Evolutionary conservation across 2,888 invertebrate genomes (phyloP).

Genomic region (Rhodophaea formosa): DNA sequence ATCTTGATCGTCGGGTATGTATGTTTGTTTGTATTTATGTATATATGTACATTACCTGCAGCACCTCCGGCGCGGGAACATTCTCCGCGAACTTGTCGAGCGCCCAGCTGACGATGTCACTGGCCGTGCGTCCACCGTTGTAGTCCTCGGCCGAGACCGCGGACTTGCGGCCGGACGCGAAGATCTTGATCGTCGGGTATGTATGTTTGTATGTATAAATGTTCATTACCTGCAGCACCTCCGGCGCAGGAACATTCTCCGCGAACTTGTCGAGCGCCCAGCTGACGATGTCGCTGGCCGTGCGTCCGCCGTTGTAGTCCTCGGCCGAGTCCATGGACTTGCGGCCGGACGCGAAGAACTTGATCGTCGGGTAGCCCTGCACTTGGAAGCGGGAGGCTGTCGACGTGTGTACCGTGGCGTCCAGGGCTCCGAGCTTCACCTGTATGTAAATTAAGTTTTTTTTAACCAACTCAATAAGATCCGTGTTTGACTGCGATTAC

Average conservation of each 20-base stretch:
- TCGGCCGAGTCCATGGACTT: conserved; percentile 85
- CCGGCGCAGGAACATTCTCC: conserved; percentile 94
- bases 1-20: conserved; percentile 97
- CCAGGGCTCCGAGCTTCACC: conserved; percentile 96
- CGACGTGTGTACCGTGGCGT: conserved; percentile 94
- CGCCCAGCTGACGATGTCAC: conserved; percentile 95
- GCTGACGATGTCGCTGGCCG: conserved; percentile 92
- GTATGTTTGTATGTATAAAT: conserved; percentile 91
- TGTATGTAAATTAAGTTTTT: neutral
- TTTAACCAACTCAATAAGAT: too few species aligned
- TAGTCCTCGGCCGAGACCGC: conserved; percentile 89
- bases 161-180: conserved; percentile 88
- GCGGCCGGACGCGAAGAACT: conserved; percentile 90
- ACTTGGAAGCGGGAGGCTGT: conserved; percentile 93
- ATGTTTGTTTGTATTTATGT: too few species aligned
- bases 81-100: conserved; percentile 92
- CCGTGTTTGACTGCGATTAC: too few species aligned
- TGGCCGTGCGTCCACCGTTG: conserved; percentile 94
- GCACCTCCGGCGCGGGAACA: conserved; percentile 93
- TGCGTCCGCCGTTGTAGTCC: conserved; percentile 97
- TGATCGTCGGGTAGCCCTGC: conserved; percentile 98
- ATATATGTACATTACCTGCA: conserved; percentile 85
- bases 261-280: conserved; percentile 94
- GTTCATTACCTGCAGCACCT: conserved; percentile 86
- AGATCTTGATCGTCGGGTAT: conserved; percentile 98